Evolutionary conservation across 2,797 vertebrate species (phyloP), one percentile per base, ranked within the genome.

Genomic region (Lophius americanus): DNA sequence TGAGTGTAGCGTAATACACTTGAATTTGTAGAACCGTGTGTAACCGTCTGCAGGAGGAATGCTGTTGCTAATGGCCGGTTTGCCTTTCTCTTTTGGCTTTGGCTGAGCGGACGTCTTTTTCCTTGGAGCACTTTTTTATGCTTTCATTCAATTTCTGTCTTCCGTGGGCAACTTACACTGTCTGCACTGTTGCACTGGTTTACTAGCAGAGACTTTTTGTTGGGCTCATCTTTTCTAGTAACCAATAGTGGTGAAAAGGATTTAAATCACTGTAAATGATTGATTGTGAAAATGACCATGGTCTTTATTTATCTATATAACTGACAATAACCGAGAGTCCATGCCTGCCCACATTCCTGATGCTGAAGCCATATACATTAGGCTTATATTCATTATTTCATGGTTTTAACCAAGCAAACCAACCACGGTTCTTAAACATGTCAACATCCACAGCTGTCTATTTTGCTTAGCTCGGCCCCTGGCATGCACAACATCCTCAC

Each of bases 381-480:
- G 23, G 23, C 23, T 23, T 23, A 23, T 23, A 23, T 23, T 23
- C 23, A 32, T 69, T 68, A 37, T 65, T 74, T 68, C n/a, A 44
- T 4, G 7, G 32, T 60, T 62, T 47, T 23, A 49, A 70, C 70
- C n/a, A 9, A 53, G 75, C 55, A 42, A 54, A 10, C 37, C 73
- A 23, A 46, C 68, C 67, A 10, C 64, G n/a, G 8, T 69, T 51
- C 57, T 71, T 39, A 51, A 53, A 52, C 56, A 14, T n/a, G 57
- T 59, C 60, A 64, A 60, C 83, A 36, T 72, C 73, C 70, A 43
- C 59, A 33, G 75, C 72, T 62, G 64, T 76, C 57, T 73, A 86
- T 84, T 88, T 73, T 84, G 86, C 85, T 83, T 49, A 46, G 85
- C 87, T 90, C 55, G 62, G 80, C 67, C 61, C 75, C 80, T 65